phyloP scores from a whole-genome alignment of 2,888 invertebrate genomes.

The Zygothrica quintamaculata region DNA sequence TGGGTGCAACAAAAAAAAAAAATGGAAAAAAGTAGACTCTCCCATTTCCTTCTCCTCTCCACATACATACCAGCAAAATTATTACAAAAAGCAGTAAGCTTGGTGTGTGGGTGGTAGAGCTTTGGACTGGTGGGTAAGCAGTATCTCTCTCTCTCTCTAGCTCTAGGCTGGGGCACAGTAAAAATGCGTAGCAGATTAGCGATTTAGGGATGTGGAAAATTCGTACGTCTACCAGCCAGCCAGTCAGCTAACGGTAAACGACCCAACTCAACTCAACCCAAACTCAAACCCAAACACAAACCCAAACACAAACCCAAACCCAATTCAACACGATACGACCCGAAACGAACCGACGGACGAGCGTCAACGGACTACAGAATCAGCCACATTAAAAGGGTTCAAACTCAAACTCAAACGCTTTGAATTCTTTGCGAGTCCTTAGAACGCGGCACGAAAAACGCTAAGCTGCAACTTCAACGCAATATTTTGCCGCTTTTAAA shows the following conservation, averaged over 20 bases:
- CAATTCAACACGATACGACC: too few species aligned
- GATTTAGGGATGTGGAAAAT: constrained; percentile 82
- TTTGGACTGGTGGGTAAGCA: not conserved
- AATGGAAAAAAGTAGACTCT: constrained; percentile 29
- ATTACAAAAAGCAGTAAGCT: constrained; percentile 59
- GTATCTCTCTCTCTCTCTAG: too few species aligned
- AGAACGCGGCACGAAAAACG: constrained; percentile 48
- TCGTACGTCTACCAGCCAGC: constrained; percentile 67
- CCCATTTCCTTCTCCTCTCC: too few species aligned
- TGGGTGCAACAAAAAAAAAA: constrained; percentile 57
- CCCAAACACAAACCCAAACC: too few species aligned
- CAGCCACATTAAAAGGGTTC: constrained; percentile 49
- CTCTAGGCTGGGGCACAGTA: constrained; percentile 46
- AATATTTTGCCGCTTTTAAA: constrained; percentile 52
- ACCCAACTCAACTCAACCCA: constrained; percentile 8
- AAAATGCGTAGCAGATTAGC: constrained; percentile 80
- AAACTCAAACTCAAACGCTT: constrained; percentile 15
- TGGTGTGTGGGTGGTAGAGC: constrained; percentile 20
- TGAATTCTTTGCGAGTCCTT: constrained; percentile 48
- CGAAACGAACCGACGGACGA: not conserved
- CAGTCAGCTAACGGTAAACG: constrained; percentile 5
- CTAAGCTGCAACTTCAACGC: constrained; percentile 62
- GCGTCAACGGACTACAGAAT: constrained; percentile 4
- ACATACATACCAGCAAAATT: constrained; percentile 67
- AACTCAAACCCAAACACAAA: too few species aligned